These are phyloP conservation scores for Trichogramma pretiosum DNA, from an alignment of 1,140 invertebrate species.

Conservation along the genomic window DNA sequence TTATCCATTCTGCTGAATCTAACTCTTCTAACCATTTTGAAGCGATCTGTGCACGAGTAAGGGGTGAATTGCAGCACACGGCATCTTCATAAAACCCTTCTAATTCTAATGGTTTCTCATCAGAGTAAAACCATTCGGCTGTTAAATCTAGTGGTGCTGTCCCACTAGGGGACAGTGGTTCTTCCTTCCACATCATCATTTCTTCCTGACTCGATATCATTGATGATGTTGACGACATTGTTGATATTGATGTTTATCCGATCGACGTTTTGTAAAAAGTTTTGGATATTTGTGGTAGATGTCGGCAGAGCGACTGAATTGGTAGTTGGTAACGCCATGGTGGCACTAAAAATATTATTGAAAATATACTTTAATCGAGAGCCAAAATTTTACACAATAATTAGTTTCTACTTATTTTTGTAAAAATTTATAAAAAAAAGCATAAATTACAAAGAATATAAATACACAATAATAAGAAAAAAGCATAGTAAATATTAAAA, in stretches of 20 bases:
- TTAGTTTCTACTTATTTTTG: too few species aligned
- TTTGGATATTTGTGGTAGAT: slow-evolving; percentile 32
- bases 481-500: too few species aligned
- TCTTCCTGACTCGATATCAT: slow-evolving; percentile 32
- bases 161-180: slow-evolving; percentile 43
- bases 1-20: slow-evolving; percentile 39
- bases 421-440: neutral
- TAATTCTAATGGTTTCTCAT: slow-evolving; percentile 26
- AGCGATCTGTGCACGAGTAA: slow-evolving; percentile 36
- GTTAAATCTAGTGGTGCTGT: slow-evolving; percentile 23
- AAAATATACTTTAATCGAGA: too few species aligned
- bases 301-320: slow-evolving; percentile 35
- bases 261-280: slow-evolving; percentile 26
- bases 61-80: slow-evolving; percentile 25
- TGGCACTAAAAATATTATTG: slow-evolving; percentile 30
- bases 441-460: too few species aligned
- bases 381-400: too few species aligned
- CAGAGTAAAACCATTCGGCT: slow-evolving; percentile 30
- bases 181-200: slow-evolving; percentile 41
- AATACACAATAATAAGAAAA: too few species aligned
- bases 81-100: slow-evolving; percentile 11
- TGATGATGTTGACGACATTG: too few species aligned
- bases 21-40: slow-evolving; percentile 37
- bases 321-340: slow-evolving; percentile 32
- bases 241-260: slow-evolving; percentile 24